These are phyloP conservation scores for Mesaphorura yosii DNA, from an alignment of 1,140 invertebrate species.

Conservation along the genomic window DNA sequence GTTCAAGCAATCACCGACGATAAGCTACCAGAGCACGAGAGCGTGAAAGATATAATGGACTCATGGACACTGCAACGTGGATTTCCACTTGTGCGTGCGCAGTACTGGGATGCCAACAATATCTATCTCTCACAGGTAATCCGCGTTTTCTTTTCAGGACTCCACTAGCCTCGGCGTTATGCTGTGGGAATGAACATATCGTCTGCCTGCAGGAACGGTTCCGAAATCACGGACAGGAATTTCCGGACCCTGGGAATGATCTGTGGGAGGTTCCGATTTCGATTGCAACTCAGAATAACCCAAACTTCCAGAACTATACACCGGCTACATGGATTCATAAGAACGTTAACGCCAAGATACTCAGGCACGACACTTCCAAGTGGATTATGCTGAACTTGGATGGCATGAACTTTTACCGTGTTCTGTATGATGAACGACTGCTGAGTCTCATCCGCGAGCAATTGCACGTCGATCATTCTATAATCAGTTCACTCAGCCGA, in stretches of 20 bases:
- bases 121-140: background rate
- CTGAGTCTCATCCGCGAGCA: conserved; percentile 3
- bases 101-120: conserved; percentile 36
- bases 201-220: too few species aligned
- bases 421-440: conserved; percentile 9
- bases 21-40: background rate
- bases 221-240: background rate
- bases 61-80: conserved; percentile 70
- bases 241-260: conserved; percentile 12
- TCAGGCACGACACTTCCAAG: conserved; percentile 5
- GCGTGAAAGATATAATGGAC: conserved; percentile 59
- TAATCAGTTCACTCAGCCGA: conserved; percentile 17
- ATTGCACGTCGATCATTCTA: conserved; percentile 1
- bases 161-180: too few species aligned
- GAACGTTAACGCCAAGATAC: conserved; percentile 35
- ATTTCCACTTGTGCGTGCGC: conserved; percentile 60
- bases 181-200: too few species aligned
- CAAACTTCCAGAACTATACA: conserved; percentile 52
- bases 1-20: conserved; percentile 36
- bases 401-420: conserved; percentile 11
- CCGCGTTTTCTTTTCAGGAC: too few species aligned
- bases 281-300: conserved; percentile 49
- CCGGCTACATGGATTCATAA: conserved; percentile 57
- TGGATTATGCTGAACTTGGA: conserved; percentile 21
- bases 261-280: conserved; percentile 76